These are phyloP conservation scores for Abrostola triplasia DNA, from an alignment of 2,888 invertebrate species.

Conservation along the genomic window DNA sequence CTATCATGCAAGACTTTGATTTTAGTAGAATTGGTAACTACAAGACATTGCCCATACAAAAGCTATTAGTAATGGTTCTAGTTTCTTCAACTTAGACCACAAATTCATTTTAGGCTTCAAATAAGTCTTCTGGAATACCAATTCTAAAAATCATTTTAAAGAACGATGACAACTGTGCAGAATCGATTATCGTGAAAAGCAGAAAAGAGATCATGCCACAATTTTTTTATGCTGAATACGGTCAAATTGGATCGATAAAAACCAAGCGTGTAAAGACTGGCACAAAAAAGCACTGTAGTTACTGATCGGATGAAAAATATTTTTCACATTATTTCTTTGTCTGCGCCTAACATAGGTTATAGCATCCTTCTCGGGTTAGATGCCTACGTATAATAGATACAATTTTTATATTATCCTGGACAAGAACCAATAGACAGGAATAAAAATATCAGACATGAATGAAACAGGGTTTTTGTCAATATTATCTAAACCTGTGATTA, in stretches of 20 bases:
- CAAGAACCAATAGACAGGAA: too few species aligned
- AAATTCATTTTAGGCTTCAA: neutral
- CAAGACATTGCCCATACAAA: too few species aligned
- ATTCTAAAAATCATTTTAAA: conserved; percentile 31
- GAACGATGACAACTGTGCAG: conserved; percentile 19
- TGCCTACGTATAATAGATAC: too few species aligned
- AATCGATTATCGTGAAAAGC: conserved; percentile 45
- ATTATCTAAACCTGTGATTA: neutral
- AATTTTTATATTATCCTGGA: neutral
- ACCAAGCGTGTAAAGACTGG: conserved; percentile 7
- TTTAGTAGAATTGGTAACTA: too few species aligned
- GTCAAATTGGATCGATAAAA: conserved; percentile 16
- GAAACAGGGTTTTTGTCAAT: conserved; percentile 1
- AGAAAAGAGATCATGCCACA: conserved; percentile 20
- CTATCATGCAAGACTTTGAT: too few species aligned
- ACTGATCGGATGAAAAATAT: neutral
- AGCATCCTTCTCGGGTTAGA: too few species aligned
- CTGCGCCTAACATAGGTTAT: too few species aligned
- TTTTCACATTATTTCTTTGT: too few species aligned
- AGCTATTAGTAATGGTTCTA: neutral
- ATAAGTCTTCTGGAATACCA: conserved; percentile 12
- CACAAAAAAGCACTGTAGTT: neutral
- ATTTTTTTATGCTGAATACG: conserved; percentile 15
- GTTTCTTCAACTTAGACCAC: neutral
- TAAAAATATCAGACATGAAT: neutral